phyloP scores from a whole-genome alignment of 2,888 invertebrate species.

The Lasioglossum morio region DNA sequence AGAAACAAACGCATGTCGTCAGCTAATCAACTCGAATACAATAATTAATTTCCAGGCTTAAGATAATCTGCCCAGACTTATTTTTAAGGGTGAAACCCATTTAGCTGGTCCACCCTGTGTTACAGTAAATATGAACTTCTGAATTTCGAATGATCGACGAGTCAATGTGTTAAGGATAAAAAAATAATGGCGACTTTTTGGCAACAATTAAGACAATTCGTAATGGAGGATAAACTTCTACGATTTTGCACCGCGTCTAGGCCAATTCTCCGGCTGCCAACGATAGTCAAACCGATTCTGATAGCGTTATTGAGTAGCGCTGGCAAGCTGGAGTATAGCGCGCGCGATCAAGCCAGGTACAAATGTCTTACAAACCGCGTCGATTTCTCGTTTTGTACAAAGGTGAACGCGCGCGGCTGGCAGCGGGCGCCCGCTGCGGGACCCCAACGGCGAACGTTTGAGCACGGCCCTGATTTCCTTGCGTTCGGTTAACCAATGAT shows the following conservation, averaged over 20 bases:
- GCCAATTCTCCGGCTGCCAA: not conserved
- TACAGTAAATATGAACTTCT: not conserved
- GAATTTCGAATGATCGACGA: not conserved
- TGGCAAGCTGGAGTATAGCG: not conserved
- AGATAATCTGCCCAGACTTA: too few relatives aligned
- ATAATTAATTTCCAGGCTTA: too few relatives aligned
- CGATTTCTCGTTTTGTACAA: constrained; percentile 78
- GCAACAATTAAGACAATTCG: not conserved
- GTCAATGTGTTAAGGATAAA: not conserved
- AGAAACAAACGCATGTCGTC: not conserved
- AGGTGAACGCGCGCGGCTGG: constrained; percentile 72
- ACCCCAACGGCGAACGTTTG: constrained; percentile 83
- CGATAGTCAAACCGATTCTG: not conserved
- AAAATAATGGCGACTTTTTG: not conserved
- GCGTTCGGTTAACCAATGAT: constrained; percentile 83
- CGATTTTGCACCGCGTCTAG: not conserved
- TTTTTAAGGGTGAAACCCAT: too few relatives aligned
- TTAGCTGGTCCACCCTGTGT: too few relatives aligned
- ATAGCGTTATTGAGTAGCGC: not conserved
- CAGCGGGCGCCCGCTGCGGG: constrained; percentile 81
- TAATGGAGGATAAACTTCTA: not conserved
- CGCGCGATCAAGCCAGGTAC: constrained; percentile 72
- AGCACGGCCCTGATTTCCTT: constrained; percentile 74
- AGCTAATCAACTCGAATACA: not conserved
- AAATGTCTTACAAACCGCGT: constrained; percentile 83